Conservation (phyloP, 2,113 vertebrate genomes). For the Grus americana region DNA sequence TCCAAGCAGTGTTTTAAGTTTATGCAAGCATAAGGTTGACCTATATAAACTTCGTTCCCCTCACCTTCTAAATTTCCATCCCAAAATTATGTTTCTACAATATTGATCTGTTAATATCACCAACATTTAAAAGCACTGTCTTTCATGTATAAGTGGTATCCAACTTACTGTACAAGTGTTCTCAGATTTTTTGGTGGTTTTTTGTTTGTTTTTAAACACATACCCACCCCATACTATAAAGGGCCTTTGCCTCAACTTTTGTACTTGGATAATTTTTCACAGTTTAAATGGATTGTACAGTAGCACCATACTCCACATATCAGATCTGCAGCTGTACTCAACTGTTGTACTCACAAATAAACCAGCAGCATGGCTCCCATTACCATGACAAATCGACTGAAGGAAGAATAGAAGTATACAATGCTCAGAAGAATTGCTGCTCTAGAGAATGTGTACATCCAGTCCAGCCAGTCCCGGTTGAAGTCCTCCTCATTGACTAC, state of each 20-base stretch:
- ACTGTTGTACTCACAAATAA: constrained; percentile 87
- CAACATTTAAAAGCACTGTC: not conserved
- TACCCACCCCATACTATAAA: not conserved
- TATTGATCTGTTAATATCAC: not conserved
- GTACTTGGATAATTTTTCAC: not conserved
- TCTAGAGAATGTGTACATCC: constrained; percentile 91
- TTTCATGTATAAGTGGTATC: not conserved
- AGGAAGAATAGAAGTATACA: constrained; percentile 97
- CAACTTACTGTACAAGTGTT: not conserved
- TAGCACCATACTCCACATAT: not conserved
- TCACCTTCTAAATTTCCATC: not conserved
- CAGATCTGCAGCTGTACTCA: not conserved
- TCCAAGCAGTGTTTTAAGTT: not conserved
- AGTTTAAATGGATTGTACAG: not conserved
- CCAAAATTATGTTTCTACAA: not conserved
- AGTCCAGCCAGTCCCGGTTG: constrained; percentile 97
- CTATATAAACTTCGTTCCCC: not conserved
- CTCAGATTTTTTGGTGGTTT: not conserved
- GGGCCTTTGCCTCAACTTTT: not conserved
- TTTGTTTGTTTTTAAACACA: not conserved
- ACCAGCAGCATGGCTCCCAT: constrained; percentile 93
- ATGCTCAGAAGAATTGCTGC: constrained; percentile 93
- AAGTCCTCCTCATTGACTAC: constrained; percentile 92
- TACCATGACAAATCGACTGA: constrained; percentile 94
- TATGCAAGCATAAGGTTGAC: not conserved